A percentile compares a stretch with the other conserved stretches of the same genome.
Conservation (phyloP, 2,888 invertebrate genomes). For the Aspidapion aeneum region DNA sequence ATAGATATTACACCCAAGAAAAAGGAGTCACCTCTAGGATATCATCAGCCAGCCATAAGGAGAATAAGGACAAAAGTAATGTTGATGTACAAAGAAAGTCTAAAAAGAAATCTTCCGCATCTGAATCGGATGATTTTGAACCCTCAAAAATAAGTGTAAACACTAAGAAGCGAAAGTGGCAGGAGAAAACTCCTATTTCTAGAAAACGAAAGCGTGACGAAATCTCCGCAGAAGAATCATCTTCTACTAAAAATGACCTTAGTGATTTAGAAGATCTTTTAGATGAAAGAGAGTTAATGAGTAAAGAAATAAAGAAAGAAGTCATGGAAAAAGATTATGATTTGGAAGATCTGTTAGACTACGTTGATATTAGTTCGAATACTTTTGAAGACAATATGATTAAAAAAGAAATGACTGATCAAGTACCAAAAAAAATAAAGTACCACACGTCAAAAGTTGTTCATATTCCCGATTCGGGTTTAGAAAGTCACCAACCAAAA, state of each 20-base stretch:
- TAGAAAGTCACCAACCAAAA: not conserved
- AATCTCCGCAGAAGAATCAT: not conserved
- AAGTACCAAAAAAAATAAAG: not conserved
- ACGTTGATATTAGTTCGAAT: not conserved
- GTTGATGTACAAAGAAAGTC: too few species aligned
- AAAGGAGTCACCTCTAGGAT: too few species aligned
- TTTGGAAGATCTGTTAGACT: not conserved
- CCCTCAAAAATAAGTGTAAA: not conserved
- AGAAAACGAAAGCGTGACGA: not conserved
- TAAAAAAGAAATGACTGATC: not conserved
- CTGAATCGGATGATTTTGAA: too few species aligned
- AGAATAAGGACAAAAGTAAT: not conserved
- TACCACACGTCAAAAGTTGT: not conserved
- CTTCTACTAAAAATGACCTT: not conserved
- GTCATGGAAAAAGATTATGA: not conserved
- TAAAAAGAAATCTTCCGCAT: not conserved
- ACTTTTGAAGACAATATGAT: too few species aligned
- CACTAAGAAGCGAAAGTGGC: not conserved
- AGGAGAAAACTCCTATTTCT: not conserved
- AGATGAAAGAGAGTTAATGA: not conserved
- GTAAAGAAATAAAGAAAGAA: not conserved
- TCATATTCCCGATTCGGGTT: not conserved
- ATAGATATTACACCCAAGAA: not conserved
- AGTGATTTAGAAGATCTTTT: not conserved
- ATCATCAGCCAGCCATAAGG: not conserved